phyloP scores from a whole-genome alignment of 2,113 vertebrate species.

The Microtus montanus region DNA sequence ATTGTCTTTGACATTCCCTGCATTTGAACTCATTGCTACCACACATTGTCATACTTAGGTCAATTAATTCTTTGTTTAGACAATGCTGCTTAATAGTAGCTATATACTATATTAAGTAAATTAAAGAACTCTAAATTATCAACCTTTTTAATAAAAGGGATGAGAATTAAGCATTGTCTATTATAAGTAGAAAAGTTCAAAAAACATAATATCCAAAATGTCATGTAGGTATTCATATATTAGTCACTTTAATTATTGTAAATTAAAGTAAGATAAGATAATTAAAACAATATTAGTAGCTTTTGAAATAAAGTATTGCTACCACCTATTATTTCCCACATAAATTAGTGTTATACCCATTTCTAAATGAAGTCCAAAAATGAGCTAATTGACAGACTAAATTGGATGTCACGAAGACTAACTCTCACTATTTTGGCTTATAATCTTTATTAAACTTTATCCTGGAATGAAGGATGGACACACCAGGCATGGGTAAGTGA shows the following conservation, averaged over 20 bases:
- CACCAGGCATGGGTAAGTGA: neutral
- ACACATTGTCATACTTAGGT: neutral
- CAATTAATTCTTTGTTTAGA: neutral
- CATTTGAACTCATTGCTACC: neutral
- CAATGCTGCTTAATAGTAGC: neutral
- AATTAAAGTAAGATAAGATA: neutral
- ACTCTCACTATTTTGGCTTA: neutral
- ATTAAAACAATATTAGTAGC: neutral
- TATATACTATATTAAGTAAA: neutral
- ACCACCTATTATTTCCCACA: neutral
- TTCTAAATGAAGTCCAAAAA: neutral
- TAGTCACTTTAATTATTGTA: neutral
- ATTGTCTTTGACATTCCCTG: neutral
- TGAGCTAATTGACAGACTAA: neutral
- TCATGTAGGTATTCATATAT: neutral
- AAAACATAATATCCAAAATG: neutral
- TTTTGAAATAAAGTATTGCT: neutral
- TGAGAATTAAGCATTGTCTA: neutral
- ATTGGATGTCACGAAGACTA: neutral
- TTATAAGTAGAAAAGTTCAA: neutral
- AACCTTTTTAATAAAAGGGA: neutral
- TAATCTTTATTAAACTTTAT: neutral
- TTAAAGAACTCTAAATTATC: neutral
- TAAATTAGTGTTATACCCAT: neutral
- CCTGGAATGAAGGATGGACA: neutral